Evolutionary conservation across 2,797 vertebrate species (phyloP).

Genomic region (Acanthurus lineatus): DNA sequence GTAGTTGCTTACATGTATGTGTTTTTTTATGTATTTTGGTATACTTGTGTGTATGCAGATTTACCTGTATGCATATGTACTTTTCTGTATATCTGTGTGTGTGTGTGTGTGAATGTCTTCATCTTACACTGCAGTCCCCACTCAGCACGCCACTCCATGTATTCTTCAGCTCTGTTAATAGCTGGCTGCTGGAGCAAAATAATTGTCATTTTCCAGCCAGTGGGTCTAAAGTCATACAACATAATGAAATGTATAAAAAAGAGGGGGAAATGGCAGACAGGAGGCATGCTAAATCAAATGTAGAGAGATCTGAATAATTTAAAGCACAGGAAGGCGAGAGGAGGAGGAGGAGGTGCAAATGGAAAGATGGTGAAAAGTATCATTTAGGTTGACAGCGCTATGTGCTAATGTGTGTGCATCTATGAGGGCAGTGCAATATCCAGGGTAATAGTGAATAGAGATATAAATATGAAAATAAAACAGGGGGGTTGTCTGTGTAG

Average conservation of each 20-base stretch:
- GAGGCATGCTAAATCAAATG: conserved; percentile 89
- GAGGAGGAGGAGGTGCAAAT: conserved; percentile 83
- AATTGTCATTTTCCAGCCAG: conserved; percentile 91
- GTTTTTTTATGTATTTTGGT: neutral
- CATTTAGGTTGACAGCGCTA: conserved; percentile 87
- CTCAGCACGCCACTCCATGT: conserved; percentile 79
- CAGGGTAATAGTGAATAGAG: conserved; percentile 67
- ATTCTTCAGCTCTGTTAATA: conserved; percentile 87
- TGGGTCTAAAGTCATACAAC: conserved; percentile 90
- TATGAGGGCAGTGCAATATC: conserved; percentile 76
- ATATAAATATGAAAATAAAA: conserved; percentile 75
- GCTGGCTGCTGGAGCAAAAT: conserved; percentile 89
- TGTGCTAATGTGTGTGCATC: conserved; percentile 82
- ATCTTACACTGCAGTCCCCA: conserved; percentile 61
- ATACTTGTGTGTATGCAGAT: conserved; percentile 22
- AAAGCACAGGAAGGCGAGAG: conserved; percentile 83
- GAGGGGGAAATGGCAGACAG: conserved; percentile 84
- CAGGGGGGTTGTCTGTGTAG: conserved; percentile 10
- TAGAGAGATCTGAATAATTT: conserved; percentile 90
- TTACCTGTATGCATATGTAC: conserved; percentile 44
- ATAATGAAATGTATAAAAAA: conserved; percentile 91
- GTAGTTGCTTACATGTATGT: conserved; percentile 24
- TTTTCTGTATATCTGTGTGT: conserved; percentile 30
- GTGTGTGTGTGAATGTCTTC: conserved; percentile 53
- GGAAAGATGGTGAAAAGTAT: conserved; percentile 86